Percentiles rank a stretch among this genome's conserved stretches.
Conservation (phyloP, 2,113 vertebrate genomes). For the Brachyhypopomus occidentalis region DNA sequence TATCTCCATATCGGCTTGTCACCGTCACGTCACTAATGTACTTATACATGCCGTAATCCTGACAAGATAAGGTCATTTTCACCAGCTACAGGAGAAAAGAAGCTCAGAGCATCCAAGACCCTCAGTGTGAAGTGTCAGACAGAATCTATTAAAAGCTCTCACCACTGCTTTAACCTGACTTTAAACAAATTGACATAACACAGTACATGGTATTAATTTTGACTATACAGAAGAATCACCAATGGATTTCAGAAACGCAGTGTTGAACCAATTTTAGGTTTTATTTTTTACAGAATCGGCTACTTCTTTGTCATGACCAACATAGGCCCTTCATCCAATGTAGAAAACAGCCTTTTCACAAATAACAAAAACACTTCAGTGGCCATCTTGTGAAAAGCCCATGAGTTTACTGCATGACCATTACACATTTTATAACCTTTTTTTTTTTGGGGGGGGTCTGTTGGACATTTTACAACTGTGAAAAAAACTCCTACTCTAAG, state of each 20-base stretch:
- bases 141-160: neutral
- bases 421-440: neutral
- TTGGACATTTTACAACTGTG: neutral
- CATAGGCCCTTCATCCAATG: neutral
- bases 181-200: neutral
- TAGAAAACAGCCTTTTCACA: neutral
- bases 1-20: slow-evolving; percentile 34
- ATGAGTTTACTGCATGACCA: neutral
- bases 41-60: slow-evolving; percentile 15
- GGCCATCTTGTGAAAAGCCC: neutral
- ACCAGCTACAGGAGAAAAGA: neutral
- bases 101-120: neutral
- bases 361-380: neutral
- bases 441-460: too few species aligned
- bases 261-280: neutral
- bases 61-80: neutral
- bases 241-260: too few species aligned
- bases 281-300: neutral
- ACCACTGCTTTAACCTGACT: neutral
- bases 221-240: too few species aligned
- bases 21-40: neutral
- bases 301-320: too few species aligned
- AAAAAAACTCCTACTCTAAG: neutral
- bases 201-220: too few species aligned
- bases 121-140: neutral